phyloP scores from a whole-genome alignment of 2,888 invertebrate genomes.

The Dorcus hopei region DNA sequence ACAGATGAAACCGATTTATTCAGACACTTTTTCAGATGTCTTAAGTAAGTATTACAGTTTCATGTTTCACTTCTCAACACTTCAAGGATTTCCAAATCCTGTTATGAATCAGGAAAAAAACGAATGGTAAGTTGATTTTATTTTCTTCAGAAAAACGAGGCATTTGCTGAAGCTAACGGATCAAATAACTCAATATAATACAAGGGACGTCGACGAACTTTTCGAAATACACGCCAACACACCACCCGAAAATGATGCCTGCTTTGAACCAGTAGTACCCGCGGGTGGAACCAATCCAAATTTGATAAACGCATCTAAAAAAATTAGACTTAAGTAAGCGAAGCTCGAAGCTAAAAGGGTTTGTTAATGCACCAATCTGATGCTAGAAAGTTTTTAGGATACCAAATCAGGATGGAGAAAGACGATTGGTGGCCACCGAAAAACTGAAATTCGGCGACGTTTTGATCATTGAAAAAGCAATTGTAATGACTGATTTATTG shows the following conservation, averaged over 20 bases:
- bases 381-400: too few relatives aligned
- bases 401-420: slow-evolving; percentile 14
- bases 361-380: not conserved
- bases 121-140: not conserved
- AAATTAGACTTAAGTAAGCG: slow-evolving; percentile 9
- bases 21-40: slow-evolving; percentile 2
- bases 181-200: not conserved
- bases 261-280: not conserved
- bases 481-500: slow-evolving; percentile 30
- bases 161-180: not conserved
- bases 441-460: slow-evolving; percentile 19
- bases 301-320: slow-evolving; percentile 2
- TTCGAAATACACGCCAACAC: not conserved
- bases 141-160: slow-evolving; percentile 2
- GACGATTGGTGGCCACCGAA: slow-evolving; percentile 20
- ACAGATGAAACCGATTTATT: slow-evolving; percentile 11
- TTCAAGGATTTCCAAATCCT: not conserved
- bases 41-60: slow-evolving; percentile 6
- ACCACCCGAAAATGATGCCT: not conserved
- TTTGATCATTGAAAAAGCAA: slow-evolving; percentile 28
- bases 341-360: not conserved
- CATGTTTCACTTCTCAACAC: not conserved
- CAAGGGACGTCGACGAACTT: not conserved
- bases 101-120: not conserved
- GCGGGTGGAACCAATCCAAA: not conserved